Base-by-base conservation (phyloP, 2,113 vertebrate genomes). In the Danionella cerebrum region DNA sequence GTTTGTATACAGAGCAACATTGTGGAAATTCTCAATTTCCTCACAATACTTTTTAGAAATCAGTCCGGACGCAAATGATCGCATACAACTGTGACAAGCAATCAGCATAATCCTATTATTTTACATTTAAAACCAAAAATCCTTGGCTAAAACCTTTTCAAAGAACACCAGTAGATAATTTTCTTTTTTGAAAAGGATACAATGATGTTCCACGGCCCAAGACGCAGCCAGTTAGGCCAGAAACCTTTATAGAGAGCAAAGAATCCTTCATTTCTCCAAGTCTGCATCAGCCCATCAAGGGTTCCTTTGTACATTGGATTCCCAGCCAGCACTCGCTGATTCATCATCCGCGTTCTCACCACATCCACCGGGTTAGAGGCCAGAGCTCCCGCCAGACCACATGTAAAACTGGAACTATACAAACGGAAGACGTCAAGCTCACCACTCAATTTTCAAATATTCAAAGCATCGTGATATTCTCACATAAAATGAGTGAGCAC, bases 141-240 rank as follows among this genome's bases (percentile, higher is more conserved):
- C n/a, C n/a, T n/a, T n/a, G n/a, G n/a, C n/a, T n/a, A n/a, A n/a
- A n/a, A n/a, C n/a, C n/a, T n/a, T n/a, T n/a, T n/a, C n/a, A n/a
- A n/a, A n/a, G 2, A 12, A 12, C 39, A 2, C 39, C n/a, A 6
- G 4, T 1, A 14, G 9, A 9, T 13, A 1, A 41, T 41, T 10
- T 41, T 41, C 11, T 1, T n/a, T 2, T 41, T 41, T 4, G 3
- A n/a, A 60, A 91, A 98, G 93, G 95, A 98, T 98, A 98, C 93
- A 0, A 98, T 97, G 86, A 98, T 98, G 84, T 98, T 98, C 95
- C 95, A 98, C 5, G 95, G 95, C 2, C 95, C 95, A 1, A 98
- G 89, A 48, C 95, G 88, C 65, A 98, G 92, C 95, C 95, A 98
- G 84, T 98, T 98, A 11, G 95, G 95, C 95, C 93, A 98, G 85